phyloP scores from a whole-genome alignment of 2,888 invertebrate species.

The Hyposoter dolosus region DNA sequence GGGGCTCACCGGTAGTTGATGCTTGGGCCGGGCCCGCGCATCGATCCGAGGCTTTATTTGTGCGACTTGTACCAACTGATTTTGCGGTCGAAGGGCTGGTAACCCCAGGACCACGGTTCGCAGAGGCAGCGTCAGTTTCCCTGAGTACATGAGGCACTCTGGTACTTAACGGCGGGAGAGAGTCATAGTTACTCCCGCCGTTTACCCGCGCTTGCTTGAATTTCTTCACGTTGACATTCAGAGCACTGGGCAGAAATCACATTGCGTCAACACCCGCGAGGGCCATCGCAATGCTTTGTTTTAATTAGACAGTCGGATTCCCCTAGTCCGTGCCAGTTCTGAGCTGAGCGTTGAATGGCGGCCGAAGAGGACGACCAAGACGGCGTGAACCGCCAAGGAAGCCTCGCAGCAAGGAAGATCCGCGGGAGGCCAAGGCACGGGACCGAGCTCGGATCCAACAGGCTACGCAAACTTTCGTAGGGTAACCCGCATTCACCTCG shows the following conservation, averaged over 20 bases:
- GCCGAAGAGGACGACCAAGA: conserved; percentile 79
- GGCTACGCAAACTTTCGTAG: conserved; percentile 40
- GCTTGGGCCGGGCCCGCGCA: too few relatives aligned
- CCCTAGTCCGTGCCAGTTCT: conserved; percentile 83
- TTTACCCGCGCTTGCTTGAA: conserved; percentile 82
- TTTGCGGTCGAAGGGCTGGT: too few relatives aligned
- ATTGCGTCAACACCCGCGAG: conserved; percentile 87
- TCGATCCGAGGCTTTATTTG: too few relatives aligned
- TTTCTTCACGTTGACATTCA: conserved; percentile 89
- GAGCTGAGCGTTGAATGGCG: conserved; percentile 87
- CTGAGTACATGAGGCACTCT: too few relatives aligned
- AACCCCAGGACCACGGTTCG: too few relatives aligned
- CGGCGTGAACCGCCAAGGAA: conserved; percentile 68
- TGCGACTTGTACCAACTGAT: too few relatives aligned
- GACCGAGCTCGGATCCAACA: conserved; percentile 81
- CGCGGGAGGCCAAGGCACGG: conserved; percentile 84
- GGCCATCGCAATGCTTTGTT: conserved; percentile 88
- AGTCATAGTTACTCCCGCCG: conserved; percentile 27
- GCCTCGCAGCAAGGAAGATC: conserved; percentile 79
- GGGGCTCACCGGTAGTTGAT: too few relatives aligned
- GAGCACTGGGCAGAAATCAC: conserved; percentile 90
- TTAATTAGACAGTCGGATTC: conserved; percentile 80
- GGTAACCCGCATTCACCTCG: conserved; percentile 70
- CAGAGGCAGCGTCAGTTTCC: too few relatives aligned
- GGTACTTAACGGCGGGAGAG: too few relatives aligned